Evolutionary conservation across 2,797 vertebrate species (phyloP), one percentile per base, ranked within the genome.

Genomic region (Danio choprae): DNA sequence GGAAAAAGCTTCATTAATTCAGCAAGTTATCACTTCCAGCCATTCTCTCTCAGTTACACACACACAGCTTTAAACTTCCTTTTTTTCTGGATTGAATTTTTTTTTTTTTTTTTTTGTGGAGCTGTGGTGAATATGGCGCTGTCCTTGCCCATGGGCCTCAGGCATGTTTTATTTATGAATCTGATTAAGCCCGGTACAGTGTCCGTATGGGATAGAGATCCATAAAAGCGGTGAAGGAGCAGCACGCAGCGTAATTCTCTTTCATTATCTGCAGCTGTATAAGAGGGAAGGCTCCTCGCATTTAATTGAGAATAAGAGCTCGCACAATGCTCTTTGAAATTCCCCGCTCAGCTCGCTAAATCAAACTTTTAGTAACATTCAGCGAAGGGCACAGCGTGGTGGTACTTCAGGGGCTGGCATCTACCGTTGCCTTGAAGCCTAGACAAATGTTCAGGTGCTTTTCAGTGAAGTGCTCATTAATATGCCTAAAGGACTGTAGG

Each of bases 81-180:
- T 58, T 83, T 86, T 68, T 74, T 83, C 87, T 84, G 81, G 69
- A 82, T 84, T 79, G 18, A 36, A 29, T 29, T 29, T 29, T 29
- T 29, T 29, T 29, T 29, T 29, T 29, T 1, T 29, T 7, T 12
- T 36, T 75, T 65, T 38, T 81, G 82, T 79, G 77, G 58, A 41
- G 50, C 84, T 41, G 44, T 74, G 81, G 87, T 85, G 78, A 86
- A 87, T 84, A 86, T 85, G 44, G 74, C 79, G 84, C 80, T 83
- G 87, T 82, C 58, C 55, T 67, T 36, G 85, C 88, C 83, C 81
- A 80, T 76, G 81, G 88, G 81, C 84, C 81, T 43, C n/a, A 87
- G 84, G 81, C 87, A 87, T 89, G 85, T 86, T 91, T 89, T 91
- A 92, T 92, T 91, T 90, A 92, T 91, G 91, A 89, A 90, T 89